Base-by-base conservation (phyloP, 2,113 vertebrate genomes). In the Elachura formosa region DNA sequence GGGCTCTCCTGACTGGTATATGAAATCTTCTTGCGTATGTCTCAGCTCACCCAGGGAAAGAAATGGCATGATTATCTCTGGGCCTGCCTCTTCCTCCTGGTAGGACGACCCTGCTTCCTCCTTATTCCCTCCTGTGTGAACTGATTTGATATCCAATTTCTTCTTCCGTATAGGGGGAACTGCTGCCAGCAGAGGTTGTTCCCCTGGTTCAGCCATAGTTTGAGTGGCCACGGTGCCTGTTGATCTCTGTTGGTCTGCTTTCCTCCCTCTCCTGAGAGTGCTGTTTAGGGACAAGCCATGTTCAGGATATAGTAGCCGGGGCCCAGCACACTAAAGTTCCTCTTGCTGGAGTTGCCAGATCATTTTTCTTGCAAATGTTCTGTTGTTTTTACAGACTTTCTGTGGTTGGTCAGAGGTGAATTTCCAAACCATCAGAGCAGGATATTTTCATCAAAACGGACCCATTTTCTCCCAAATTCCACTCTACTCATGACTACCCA, bases 91-190 rank as follows among this genome's bases (percentile, higher is more conserved):
- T 14, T 76, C 52, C 43, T 67, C 2, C 17, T 67, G 14, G 49
- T 26, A 17, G 38, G 17, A 75, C 36, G 31, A 29, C 36, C 25
- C 31, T 67, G 22, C 36, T 58, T 51, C 18, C 52, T 76, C 52
- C 63, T 59, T 15, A 52, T 52, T 31, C 22, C 33, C 68, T 25
- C 20, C 33, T 36, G 5, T 55, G 43, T 36, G 31, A 76, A 67
- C 17, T 24, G 29, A 31, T 48, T 17, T 56, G 24, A 12, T 74
- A 24, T 76, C 59, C 11, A 26, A 76, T 68, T 66, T 55, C 26
- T 58, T 67, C 31, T 43, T 45, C 33, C 18, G 8, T 33, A 7
- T 23, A 31, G 6, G 2, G 38, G 9, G 0, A 1, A 36, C 26
- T 36, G 31, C 21, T 75, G 13, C 25, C 26, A 55, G 51, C 38